Conservation (phyloP, 2,888 invertebrate genomes). For the Tineola bisselliella region DNA sequence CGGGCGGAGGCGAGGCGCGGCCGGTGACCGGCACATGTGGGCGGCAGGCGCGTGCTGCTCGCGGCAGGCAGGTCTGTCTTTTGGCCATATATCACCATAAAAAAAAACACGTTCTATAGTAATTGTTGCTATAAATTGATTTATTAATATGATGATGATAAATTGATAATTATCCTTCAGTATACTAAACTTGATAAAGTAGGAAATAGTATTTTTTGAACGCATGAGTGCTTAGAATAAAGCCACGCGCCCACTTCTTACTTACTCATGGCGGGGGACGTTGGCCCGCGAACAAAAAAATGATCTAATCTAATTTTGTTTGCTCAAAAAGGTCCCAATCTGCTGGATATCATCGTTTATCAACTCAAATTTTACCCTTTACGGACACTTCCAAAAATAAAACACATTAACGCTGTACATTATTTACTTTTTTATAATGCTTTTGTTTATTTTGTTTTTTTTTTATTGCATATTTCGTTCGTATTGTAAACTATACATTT, state of each 20-base stretch:
- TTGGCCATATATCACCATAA: too few species aligned
- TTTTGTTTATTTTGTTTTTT: background rate
- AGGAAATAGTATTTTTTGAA: background rate
- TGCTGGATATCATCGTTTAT: background rate
- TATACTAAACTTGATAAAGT: too few species aligned
- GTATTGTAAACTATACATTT: too few species aligned
- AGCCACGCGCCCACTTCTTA: background rate
- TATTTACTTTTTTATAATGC: too few species aligned
- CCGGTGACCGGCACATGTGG: conserved; percentile 68
- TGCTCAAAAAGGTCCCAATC: background rate
- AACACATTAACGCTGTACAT: background rate
- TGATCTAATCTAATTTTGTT: background rate
- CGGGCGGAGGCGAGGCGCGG: conserved; percentile 53
- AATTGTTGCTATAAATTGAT: too few species aligned
- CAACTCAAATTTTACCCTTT: background rate
- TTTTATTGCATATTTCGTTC: background rate
- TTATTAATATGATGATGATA: too few species aligned
- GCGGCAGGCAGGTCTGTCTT: conserved; percentile 54
- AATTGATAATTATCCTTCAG: too few species aligned
- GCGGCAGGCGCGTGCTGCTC: conserved; percentile 66
- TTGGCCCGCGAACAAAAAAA: background rate
- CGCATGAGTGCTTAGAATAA: background rate
- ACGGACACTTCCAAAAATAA: background rate
- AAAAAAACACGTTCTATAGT: too few species aligned
- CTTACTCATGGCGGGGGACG: background rate